Evolutionary conservation across 1,140 invertebrate species (phyloP), one percentile per base, ranked within the genome.

Genomic region (Choristoneura fumiferana): DNA sequence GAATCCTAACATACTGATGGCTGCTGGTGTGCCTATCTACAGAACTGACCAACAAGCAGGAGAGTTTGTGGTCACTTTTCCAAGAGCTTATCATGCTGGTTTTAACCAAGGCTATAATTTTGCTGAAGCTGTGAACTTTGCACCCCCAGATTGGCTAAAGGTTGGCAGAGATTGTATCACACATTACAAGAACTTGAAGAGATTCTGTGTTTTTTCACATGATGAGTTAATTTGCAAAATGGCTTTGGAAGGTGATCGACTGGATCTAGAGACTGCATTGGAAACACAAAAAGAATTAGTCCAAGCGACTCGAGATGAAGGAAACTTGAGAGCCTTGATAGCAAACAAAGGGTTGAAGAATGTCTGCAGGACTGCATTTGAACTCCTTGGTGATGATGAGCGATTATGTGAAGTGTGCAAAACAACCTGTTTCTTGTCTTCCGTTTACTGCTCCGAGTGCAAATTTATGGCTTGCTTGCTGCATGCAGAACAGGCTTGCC

Each of bases 41-140:
- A 90, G 96, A 78, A 97, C 96, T 18, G 96, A 99, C 91, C 99
- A 99, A 86, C 93, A 97, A 84, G 97, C 98, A 49, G 99, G 99
- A n/a, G 98, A 99, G 91, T 99, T 99, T 93, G 96, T 99, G 8
- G 95, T 99, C 4, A 99, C 99, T 35, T 99, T 99, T 90, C 99
- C 99, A 0, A 91, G 99, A 73, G 97, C 98, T 34, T 99, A 99
- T 90, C 99, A 99, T 91, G 97, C 98, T 52, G 99, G 99, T 12
- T 99, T 99, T 77, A 99, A 99, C 91, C 98, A 99, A 89, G 99
- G 99, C 12, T 99, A 99, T 75, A 99, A 99, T 86, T 99, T 99
- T 92, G 99, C 99, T 54, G 99, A 99, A 91, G 99, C 99, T 63
- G 98, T 99, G 1, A 99, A 99, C 89, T 99, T 99, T 92, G 98